Evolutionary conservation across 2,113 vertebrate species (phyloP).

Genomic region (Electrona antarctica): DNA sequence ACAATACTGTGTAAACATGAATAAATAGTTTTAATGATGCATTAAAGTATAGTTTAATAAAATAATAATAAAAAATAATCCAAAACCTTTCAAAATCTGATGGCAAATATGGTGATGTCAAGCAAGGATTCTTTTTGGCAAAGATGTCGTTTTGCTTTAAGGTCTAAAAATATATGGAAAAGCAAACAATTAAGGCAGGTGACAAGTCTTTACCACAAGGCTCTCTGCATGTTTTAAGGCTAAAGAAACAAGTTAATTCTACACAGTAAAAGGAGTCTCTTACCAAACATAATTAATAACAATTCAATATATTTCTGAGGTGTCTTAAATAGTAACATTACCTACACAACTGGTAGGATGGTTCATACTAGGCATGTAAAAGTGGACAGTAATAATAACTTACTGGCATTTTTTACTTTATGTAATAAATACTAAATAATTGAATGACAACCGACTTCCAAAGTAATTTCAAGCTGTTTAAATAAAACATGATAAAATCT

Average conservation of each 20-base stretch:
- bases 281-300: not conserved
- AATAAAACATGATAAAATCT: slow-evolving; percentile 29
- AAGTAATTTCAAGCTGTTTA: slow-evolving; percentile 29
- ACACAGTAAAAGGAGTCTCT: slow-evolving; percentile 21
- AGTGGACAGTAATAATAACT: not conserved
- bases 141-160: slow-evolving; percentile 46
- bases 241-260: slow-evolving; percentile 22
- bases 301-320: not conserved
- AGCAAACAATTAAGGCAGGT: slow-evolving; percentile 41
- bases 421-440: slow-evolving; percentile 53
- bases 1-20: slow-evolving; percentile 43
- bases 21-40: slow-evolving; percentile 2
- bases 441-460: slow-evolving; percentile 34
- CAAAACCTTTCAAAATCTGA: slow-evolving; percentile 17
- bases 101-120: slow-evolving; percentile 34
- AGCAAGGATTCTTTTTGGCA: slow-evolving; percentile 69
- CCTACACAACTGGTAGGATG: slow-evolving; percentile 1
- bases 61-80: slow-evolving; percentile 4
- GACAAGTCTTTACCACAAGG: slow-evolving; percentile 29
- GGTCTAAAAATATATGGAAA: slow-evolving; percentile 21
- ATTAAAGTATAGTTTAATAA: slow-evolving; percentile 24
- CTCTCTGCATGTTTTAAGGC: slow-evolving; percentile 53
- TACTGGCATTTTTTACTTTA: slow-evolving; percentile 1
- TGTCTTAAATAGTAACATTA: slow-evolving; percentile 4
- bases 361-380: slow-evolving; percentile 22